These are phyloP conservation scores for Podarcis siculus DNA, from an alignment of 2,797 vertebrate species.

Conservation along the genomic window DNA sequence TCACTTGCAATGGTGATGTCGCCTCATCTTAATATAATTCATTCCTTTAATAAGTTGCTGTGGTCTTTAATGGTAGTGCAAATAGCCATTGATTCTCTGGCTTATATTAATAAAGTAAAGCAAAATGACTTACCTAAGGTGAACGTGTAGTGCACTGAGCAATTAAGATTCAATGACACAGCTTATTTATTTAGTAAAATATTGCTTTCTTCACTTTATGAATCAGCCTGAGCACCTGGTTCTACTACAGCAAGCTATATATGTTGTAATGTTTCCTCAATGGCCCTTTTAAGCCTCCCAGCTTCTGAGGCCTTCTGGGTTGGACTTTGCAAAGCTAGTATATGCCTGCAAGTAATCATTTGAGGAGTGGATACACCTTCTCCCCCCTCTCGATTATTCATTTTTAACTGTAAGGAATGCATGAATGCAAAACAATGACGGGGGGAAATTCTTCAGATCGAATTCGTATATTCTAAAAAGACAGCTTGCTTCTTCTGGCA, in stretches of 20 bases:
- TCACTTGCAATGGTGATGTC: neutral
- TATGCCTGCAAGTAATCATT: neutral
- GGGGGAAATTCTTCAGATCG: slow-evolving; percentile 9
- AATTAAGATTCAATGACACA: slow-evolving; percentile 16
- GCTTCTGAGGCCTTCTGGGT: neutral
- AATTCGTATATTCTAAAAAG: neutral
- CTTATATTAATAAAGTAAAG: slow-evolving; percentile 12
- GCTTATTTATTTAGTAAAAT: slow-evolving; percentile 17
- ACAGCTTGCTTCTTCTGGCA: slow-evolving; percentile 21
- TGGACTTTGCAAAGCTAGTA: neutral
- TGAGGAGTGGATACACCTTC: slow-evolving; percentile 2
- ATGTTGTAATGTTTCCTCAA: neutral
- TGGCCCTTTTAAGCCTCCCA: neutral
- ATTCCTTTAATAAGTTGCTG: neutral
- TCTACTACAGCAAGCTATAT: neutral
- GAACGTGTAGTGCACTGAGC: neutral
- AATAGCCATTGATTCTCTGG: neutral
- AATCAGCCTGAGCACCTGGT: neutral
- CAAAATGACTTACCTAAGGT: slow-evolving; percentile 29
- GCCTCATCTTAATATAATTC: neutral
- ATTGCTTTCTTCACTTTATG: neutral
- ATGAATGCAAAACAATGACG: neutral
- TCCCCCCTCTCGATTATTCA: neutral
- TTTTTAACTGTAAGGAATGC: slow-evolving; percentile 24
- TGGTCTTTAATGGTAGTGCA: neutral